These are phyloP conservation scores for Perodicticus potto DNA, from an alignment of 2,797 vertebrate genomes.

Conservation along the genomic window DNA sequence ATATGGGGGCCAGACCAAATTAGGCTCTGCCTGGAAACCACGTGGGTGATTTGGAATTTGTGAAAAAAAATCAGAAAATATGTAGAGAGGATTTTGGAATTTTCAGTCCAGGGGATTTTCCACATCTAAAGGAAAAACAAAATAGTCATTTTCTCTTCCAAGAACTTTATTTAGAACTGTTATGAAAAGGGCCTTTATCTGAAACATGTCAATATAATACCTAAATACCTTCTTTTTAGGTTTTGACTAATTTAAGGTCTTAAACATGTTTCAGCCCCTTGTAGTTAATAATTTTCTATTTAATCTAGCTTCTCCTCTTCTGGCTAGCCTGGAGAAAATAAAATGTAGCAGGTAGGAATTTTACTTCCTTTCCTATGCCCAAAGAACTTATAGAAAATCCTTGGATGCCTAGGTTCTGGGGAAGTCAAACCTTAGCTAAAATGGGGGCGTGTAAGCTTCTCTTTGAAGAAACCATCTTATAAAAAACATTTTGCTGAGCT, in stretches of 20 bases:
- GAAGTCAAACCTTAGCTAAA: background rate
- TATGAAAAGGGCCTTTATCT: slow-evolving; percentile 69
- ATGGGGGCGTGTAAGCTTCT: background rate
- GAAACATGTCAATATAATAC: slow-evolving; percentile 56
- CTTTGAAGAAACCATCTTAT: background rate
- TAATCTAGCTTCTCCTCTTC: slow-evolving; percentile 40
- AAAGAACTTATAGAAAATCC: background rate
- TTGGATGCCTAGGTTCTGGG: background rate
- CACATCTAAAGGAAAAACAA: slow-evolving; percentile 68
- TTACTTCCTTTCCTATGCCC: background rate
- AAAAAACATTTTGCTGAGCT: background rate
- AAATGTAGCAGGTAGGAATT: background rate
- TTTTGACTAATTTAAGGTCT: slow-evolving; percentile 72
- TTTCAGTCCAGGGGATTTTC: slow-evolving; percentile 72
- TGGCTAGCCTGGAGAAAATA: background rate
- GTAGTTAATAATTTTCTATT: slow-evolving; percentile 65
- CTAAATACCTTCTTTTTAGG: background rate
- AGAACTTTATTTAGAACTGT: slow-evolving; percentile 58
- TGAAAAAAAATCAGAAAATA: slow-evolving; percentile 13
- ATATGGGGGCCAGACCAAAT: background rate
- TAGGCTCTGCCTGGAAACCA: slow-evolving; percentile 49
- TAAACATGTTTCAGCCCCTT: slow-evolving; percentile 60
- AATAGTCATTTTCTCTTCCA: slow-evolving; percentile 52
- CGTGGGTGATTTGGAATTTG: slow-evolving; percentile 5
- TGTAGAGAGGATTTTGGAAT: slow-evolving; percentile 67